Evolutionary conservation across 2,113 vertebrate species (phyloP), one percentile per base, ranked within the genome.

Genomic region (Protomyctophum bolini): DNA sequence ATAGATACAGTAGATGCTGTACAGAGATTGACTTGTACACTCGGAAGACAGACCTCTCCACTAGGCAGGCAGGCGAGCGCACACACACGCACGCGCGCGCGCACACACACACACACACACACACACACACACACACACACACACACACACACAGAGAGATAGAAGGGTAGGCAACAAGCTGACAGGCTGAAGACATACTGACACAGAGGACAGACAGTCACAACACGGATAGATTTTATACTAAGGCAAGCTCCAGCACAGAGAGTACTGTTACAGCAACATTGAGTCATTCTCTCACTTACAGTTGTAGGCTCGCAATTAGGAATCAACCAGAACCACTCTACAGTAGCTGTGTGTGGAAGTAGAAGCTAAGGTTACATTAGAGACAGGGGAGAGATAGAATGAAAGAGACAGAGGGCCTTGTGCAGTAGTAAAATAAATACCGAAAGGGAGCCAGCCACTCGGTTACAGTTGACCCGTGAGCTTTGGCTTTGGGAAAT

Each of bases 211-310:
- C 33, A 41, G 33, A 41, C 33, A 21, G 21, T 21, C 21, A 21
- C 21, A 41, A 4, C 33, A 1, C 5, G 33, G 33, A 4, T 41
- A 41, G 33, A 54, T 21, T 21, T 21, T 21, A 21, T 21, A 21
- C 51, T 11, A 6, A 54, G 51, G n/a, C 12, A 6, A 12, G n/a
- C 51, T 54, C 51, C 15, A 61, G n/a, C 61, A 58, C 51, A 57
- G 49, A 76, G 70, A 72, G 65, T 75, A 47, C 33, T 10, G 10
- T 77, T 75, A 68, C 73, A 70, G 47, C 79, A 10, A 70, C 54
- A 69, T 73, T 63, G 68, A 56, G 75, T 62, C 52, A 60, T 12
- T 61, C 12, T 45, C 12, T 45, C 60, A 68, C 7, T 50, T 41
- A 41, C 33, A 41, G 33, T 58, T 49, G 52, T 65, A 66, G 70